Base-by-base conservation (phyloP, 2,113 vertebrate genomes). In the Spea bombifrons region DNA sequence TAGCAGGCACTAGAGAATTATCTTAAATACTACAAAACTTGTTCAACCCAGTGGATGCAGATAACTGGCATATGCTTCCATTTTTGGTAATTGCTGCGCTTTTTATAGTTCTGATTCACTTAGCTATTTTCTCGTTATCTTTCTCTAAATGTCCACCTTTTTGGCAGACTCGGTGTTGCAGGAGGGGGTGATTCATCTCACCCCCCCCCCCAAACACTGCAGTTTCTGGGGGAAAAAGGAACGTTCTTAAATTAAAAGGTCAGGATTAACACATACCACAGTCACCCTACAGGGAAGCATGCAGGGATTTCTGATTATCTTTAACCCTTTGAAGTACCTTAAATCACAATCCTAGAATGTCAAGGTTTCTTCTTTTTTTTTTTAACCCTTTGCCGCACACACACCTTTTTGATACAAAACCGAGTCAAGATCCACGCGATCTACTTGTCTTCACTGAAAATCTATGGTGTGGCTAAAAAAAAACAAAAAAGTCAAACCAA, bases 11-110 rank as follows among this genome's bases (percentile, higher is more conserved):
- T 92, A 91, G 88, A 87, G 91, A 92, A 89, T 92, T 92, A 91
- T 92, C 93, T 93, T 93, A 90, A 93, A 91, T 90, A 92, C 85
- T 88, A 93, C 89, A 91, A 91, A 92, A 92, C 89, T 92, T 88
- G 88, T 87, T 89, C 88, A 87, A 84, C 87, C 82, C 87, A 88
- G 89, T 86, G 88, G 90, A 91, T 88, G 88, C 84, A 90, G 92
- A 93, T 93, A 93, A 92, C 90, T 89, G 86, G 87, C 91, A 91
- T 90, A 87, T 86, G 88, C 88, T 92, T 91, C 92, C 91, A 90
- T 92, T 92, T 91, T 89, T 88, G 90, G 90, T 89, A 87, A 90
- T 88, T 90, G 88, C 84, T 61, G 81, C 78, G 84, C 69, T 87
- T 89, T 90, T 86, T 86, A 48, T 85, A 91, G 84, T 86, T 87